Evolutionary conservation across 2,113 vertebrate genomes (phyloP).

Genomic region (Propithecus coquereli): DNA sequence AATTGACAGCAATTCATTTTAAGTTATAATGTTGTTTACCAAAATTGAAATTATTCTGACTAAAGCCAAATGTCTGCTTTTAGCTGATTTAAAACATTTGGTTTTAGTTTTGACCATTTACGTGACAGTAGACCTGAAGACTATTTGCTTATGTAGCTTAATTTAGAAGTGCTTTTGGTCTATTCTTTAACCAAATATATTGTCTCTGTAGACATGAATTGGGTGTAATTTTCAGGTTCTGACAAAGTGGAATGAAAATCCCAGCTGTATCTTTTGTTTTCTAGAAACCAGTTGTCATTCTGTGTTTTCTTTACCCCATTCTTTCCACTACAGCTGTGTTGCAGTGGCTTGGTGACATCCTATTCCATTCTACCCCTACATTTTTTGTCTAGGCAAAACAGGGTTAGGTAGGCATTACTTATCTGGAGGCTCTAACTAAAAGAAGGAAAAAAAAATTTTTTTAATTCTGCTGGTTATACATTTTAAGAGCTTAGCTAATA

Average conservation of each 20-base stretch:
- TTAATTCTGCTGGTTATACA: slow-evolving; percentile 1
- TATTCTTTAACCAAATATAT: slow-evolving; percentile 65
- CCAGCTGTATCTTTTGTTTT: slow-evolving; percentile 73
- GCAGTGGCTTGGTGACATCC: not conserved
- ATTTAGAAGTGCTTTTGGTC: slow-evolving; percentile 71
- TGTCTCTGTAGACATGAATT: slow-evolving; percentile 71
- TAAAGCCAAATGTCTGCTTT: slow-evolving; percentile 47
- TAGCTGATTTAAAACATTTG: slow-evolving; percentile 76
- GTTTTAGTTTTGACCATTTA: slow-evolving; percentile 78
- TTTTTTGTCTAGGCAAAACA: slow-evolving; percentile 46
- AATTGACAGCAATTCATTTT: slow-evolving; percentile 46
- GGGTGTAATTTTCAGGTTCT: slow-evolving; percentile 75
- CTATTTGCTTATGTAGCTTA: slow-evolving; percentile 71
- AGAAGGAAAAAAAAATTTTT: not conserved
- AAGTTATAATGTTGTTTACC: slow-evolving; percentile 39
- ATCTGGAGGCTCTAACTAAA: not conserved
- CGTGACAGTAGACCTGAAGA: slow-evolving; percentile 77
- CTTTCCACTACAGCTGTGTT: slow-evolving; percentile 49
- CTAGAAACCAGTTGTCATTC: slow-evolving; percentile 50
- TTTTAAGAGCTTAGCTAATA: slow-evolving; percentile 14
- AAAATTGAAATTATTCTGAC: slow-evolving; percentile 53
- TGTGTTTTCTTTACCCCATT: not conserved
- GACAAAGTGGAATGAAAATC: slow-evolving; percentile 67
- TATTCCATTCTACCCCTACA: not conserved
- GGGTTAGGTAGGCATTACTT: slow-evolving; percentile 19